Conservation (phyloP, 2,888 invertebrate species). For the Oscheius myriophilus region DNA sequence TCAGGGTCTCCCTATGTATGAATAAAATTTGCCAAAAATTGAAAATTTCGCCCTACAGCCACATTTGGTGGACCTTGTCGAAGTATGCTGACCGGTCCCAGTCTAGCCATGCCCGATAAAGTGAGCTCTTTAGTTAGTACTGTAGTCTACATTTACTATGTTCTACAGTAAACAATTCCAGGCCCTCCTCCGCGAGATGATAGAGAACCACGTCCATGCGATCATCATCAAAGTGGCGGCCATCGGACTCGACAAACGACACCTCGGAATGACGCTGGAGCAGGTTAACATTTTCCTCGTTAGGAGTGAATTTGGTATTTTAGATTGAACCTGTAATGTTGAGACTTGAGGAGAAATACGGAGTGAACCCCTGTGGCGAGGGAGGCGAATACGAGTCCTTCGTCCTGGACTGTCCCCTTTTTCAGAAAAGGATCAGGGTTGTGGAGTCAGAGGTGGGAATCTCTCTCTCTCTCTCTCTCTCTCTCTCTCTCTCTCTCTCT, state of each 20-base stretch:
- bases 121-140: too few relatives aligned
- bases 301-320: slow-evolving; percentile 18
- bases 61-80: too few relatives aligned
- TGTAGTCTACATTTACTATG: neutral
- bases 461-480: too few relatives aligned
- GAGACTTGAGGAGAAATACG: slow-evolving; percentile 90
- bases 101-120: too few relatives aligned
- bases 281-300: slow-evolving; percentile 40
- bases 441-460: slow-evolving; percentile 42
- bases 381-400: slow-evolving; percentile 99
- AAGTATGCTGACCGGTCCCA: too few relatives aligned
- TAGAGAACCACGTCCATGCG: slow-evolving; percentile 88
- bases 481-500: neutral
- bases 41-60: too few relatives aligned
- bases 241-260: slow-evolving; percentile 82
- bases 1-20: too few relatives aligned
- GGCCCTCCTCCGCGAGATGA: slow-evolving; percentile 94
- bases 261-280: slow-evolving; percentile 62
- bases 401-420: slow-evolving; percentile 94
- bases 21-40: too few relatives aligned
- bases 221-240: slow-evolving; percentile 95
- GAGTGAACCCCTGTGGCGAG: slow-evolving; percentile 94
- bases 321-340: slow-evolving; percentile 88
- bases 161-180: slow-evolving; percentile 70
- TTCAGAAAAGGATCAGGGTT: slow-evolving; percentile 74